A percentile compares a stretch with the other conserved stretches of the same genome.
Evolutionary conservation across 1,140 invertebrate genomes (phyloP).

Genomic region (Trinorchestia longiramus): DNA sequence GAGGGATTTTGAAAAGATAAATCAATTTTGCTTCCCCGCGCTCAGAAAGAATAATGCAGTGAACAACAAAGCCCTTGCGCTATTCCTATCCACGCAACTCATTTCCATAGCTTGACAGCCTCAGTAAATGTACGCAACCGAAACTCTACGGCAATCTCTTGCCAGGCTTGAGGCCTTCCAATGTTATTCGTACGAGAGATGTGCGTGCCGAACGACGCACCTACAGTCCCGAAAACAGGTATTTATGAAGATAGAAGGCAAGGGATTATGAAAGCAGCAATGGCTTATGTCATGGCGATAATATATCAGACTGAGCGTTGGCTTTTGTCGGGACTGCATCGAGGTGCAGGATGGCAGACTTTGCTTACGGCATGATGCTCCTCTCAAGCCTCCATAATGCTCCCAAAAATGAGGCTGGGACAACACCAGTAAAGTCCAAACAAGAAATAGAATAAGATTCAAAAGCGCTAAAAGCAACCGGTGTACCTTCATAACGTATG

Average conservation of each 20-base stretch:
- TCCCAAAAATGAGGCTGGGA: background rate
- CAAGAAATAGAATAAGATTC: background rate
- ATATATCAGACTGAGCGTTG: constrained; percentile 52
- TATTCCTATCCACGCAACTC: constrained; percentile 29
- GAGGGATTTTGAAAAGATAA: background rate
- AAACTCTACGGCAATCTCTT: constrained; percentile 33
- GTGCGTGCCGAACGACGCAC: background rate
- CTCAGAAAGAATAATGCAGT: constrained; percentile 1
- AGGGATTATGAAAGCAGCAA: constrained; percentile 54
- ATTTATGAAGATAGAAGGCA: constrained; percentile 52
- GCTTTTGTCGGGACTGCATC: constrained; percentile 45
- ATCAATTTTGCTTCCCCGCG: background rate
- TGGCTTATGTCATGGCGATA: constrained; percentile 55
- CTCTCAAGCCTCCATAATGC: background rate
- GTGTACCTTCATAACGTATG: background rate
- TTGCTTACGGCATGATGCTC: background rate
- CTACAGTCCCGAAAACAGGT: constrained; percentile 20
- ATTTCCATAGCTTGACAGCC: constrained; percentile 44
- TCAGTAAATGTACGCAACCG: background rate
- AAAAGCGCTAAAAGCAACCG: background rate
- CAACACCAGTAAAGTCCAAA: background rate
- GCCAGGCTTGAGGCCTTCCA: background rate
- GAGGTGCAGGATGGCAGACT: constrained; percentile 23
- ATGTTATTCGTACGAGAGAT: constrained; percentile 2
- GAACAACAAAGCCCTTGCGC: background rate